Conservation (phyloP, 2,113 vertebrate species). For the Perognathus longimembris region DNA sequence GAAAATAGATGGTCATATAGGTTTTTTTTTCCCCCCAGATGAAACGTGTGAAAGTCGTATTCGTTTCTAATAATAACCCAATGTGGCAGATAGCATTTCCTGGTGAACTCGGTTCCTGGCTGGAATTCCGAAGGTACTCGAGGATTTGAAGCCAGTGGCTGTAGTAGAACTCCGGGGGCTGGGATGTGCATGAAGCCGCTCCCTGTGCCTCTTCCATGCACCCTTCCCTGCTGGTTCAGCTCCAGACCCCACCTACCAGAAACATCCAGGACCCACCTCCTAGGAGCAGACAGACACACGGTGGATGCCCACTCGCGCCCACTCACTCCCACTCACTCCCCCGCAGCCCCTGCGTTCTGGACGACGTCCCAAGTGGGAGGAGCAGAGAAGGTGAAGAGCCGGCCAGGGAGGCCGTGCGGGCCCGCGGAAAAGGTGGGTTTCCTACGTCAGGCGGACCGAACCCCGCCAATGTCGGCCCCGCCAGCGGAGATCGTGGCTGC, state of each 20-base stretch:
- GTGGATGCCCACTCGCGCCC: rapidly evolving
- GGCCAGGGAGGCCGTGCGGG: background rate
- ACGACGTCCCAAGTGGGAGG: background rate
- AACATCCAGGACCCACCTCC: too few relatives aligned
- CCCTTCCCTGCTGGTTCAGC: too few relatives aligned
- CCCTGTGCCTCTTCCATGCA: rapidly evolving
- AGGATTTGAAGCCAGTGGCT: background rate
- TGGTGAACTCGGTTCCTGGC: too few relatives aligned
- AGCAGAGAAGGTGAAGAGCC: background rate
- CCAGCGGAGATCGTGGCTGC: background rate
- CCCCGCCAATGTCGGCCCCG: background rate
- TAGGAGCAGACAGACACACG: too few relatives aligned
- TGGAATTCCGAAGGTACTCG: too few relatives aligned
- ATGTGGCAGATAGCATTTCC: background rate
- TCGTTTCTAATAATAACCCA: background rate
- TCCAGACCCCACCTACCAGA: background rate
- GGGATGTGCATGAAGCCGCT: too few relatives aligned
- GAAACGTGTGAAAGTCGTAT: background rate
- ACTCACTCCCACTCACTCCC: background rate
- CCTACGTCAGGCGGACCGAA: background rate
- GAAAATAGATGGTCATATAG: too few relatives aligned
- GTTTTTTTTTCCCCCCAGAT: too few relatives aligned
- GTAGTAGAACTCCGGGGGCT: background rate
- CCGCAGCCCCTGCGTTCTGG: background rate
- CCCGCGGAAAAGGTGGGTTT: rapidly evolving